A percentile compares a stretch with the other conserved stretches of the same genome.
phyloP scores from a whole-genome alignment of 2,888 invertebrate species.

The Zonitis immaculata region DNA sequence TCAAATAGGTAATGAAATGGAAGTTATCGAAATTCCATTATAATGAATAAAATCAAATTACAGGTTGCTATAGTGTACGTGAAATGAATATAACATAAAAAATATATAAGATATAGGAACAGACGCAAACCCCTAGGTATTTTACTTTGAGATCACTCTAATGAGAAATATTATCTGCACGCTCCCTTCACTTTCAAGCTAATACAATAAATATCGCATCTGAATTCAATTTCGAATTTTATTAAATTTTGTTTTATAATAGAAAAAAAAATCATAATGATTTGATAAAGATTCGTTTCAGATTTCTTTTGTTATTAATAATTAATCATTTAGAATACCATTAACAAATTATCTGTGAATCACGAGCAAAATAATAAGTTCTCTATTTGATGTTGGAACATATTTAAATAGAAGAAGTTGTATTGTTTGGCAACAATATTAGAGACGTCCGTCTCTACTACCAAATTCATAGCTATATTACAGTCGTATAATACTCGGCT shows the following conservation, averaged over 20 bases:
- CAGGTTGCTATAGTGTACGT: background rate
- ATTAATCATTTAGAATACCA: constrained; percentile 10
- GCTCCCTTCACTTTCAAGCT: background rate
- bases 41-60: background rate
- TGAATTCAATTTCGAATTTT: background rate
- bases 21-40: background rate
- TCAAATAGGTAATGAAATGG: background rate
- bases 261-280: background rate
- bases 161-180: background rate
- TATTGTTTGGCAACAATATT: constrained; percentile 19
- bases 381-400: constrained; percentile 24
- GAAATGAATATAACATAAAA: background rate
- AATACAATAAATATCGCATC: background rate
- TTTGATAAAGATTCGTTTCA: background rate
- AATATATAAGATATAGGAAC: background rate
- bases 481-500: constrained; percentile 11
- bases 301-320: background rate
- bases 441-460: constrained; percentile 10
- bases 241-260: background rate
- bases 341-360: constrained; percentile 25
- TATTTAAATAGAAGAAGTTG: constrained; percentile 15
- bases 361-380: constrained; percentile 24
- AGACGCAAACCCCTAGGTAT: background rate
- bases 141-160: background rate
- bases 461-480: background rate